Base-by-base conservation (phyloP, 92 coral and sea anemone genomes). In the Plumapathes pennacea region DNA sequence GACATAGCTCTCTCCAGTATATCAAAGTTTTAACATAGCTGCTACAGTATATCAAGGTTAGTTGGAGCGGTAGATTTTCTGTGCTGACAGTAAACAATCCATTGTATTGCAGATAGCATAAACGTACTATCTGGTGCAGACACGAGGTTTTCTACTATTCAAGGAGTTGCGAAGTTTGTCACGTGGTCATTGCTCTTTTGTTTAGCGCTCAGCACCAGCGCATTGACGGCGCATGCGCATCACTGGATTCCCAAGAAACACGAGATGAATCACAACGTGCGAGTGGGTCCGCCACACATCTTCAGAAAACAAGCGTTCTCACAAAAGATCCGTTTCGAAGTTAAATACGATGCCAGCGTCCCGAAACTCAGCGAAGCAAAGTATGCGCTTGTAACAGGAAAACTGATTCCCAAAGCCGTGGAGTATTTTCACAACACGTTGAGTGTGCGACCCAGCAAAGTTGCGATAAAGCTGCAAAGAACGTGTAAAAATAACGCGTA, bases 231-330 rank as follows among this genome's bases (percentile, higher is more conserved):
- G 63, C 67, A 68, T 61, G 92, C 92, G 36, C 86, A 77, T 20
- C 97, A 88, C 41, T 84, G 94, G 90, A 89, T 94, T 50, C 99
- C 99, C 4, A 80, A 63, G 23, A 89, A 71, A 47, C 86, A 94
- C 57, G 94, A 94, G 49, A 85, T 94, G 85, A 85, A 86, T 9
- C 91, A 89, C 57, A 83, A 88, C 58, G 99, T 94, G 45, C 75
- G 89, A 17, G 60, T 78, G 23, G 99, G 90, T 5, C 85, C 70
- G 10, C 62, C 76, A 10, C 89, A 84, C 45, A 38, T 71, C 30
- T 34, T 76, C 32, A 83, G 53, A 77, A 47, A 51, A 30, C 85
- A 84, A 43, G 60, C 84, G 10, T 65, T 86, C 20, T 69, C 85
- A 33, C 90, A 88, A 64, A 69, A 84, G 64, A 71, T 94, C 78